A percentile compares a stretch with the other conserved stretches of the same genome.
Evolutionary conservation across 2,888 invertebrate genomes (phyloP).

Genomic region (Agrilus mali): DNA sequence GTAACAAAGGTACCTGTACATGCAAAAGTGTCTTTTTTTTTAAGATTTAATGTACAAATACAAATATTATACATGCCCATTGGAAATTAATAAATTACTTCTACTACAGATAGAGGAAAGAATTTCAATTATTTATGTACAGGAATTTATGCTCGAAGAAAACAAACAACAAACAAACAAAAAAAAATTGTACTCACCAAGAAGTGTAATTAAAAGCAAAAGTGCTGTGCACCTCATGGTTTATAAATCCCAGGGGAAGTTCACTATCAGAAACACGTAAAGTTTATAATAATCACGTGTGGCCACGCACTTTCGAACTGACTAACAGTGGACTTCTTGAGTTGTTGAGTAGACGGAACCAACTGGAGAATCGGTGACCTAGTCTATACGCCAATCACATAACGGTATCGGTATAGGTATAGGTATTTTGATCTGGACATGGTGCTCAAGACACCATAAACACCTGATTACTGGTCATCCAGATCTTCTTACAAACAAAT

Average conservation of each 20-base stretch:
- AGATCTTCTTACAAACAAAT: no score
- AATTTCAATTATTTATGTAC: no score
- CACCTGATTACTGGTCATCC: no score
- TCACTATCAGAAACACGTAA: slow-evolving; percentile 5
- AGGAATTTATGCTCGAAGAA: slow-evolving; percentile 3
- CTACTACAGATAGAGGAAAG: no score
- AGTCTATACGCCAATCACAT: slow-evolving; percentile 14
- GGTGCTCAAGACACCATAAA: no score
- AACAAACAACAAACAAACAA: no score
- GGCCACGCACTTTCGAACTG: slow-evolving; percentile 10
- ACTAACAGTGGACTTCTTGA: slow-evolving; percentile 10
- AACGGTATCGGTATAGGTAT: slow-evolving; percentile 10
- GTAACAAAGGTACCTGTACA: no score
- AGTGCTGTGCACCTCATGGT: slow-evolving; percentile 12
- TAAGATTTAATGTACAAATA: no score
- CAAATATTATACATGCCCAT: no score
- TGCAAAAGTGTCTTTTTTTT: no score
- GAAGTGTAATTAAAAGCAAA: slow-evolving; percentile 10
- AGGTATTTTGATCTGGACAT: no score
- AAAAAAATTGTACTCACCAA: slow-evolving; percentile 12
- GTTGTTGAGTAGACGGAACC: slow-evolving; percentile 4
- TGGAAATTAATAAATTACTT: no score
- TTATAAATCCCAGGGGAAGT: neutral
- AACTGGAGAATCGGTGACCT: slow-evolving; percentile 13
- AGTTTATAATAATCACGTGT: slow-evolving; percentile 4